phyloP scores from a whole-genome alignment of 2,888 invertebrate genomes.

The Ecliptopera silaceata region DNA sequence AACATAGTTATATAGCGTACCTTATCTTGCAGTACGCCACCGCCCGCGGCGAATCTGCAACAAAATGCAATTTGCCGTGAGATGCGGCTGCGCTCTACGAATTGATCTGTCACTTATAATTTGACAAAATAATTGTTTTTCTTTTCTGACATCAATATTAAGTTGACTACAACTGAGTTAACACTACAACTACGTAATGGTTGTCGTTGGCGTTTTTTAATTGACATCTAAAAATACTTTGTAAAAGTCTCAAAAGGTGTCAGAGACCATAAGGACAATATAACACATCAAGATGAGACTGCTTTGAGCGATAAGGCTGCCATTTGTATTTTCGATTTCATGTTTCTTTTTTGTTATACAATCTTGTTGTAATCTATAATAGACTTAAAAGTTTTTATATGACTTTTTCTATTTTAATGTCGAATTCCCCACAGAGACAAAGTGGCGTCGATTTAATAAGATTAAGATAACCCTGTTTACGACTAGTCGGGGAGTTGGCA shows the following conservation, averaged over 20 bases:
- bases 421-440: slow-evolving; percentile 10
- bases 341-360: no score
- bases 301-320: no score
- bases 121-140: background rate
- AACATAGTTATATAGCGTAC: slow-evolving; percentile 2
- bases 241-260: no score
- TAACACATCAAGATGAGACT: no score
- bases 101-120: slow-evolving; percentile 24
- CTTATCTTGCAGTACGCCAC: slow-evolving; percentile 36
- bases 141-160: background rate
- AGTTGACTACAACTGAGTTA: no score
- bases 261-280: no score
- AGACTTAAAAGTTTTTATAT: background rate
- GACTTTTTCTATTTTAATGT: background rate
- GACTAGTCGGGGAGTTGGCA: slow-evolving; percentile 11
- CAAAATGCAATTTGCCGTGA: slow-evolving; percentile 57
- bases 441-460: slow-evolving; percentile 21
- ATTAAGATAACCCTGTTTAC: slow-evolving; percentile 20
- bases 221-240: no score
- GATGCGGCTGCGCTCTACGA: slow-evolving; percentile 16
- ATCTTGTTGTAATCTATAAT: no score
- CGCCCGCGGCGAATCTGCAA: slow-evolving; percentile 50
- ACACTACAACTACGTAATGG: no score
- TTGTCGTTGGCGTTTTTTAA: no score
- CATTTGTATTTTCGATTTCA: no score